phyloP scores from a whole-genome alignment of 1,140 invertebrate genomes.

The Lysiphlebus fabarum region DNA sequence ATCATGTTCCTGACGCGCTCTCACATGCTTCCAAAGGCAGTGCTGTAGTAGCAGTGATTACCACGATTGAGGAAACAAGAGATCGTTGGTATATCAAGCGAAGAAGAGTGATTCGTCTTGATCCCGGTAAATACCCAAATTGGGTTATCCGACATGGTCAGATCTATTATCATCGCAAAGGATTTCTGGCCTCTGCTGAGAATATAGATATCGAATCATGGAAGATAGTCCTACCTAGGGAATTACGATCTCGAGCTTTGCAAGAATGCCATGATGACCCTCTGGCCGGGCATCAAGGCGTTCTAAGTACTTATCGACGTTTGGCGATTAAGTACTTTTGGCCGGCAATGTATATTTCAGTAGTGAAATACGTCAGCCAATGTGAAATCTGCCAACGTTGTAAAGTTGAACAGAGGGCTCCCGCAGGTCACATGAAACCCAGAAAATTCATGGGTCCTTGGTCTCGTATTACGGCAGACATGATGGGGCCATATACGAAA shows the following conservation, averaged over 20 bases:
- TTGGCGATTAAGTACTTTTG: no score
- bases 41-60: neutral
- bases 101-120: neutral
- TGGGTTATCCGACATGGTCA: neutral
- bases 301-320: no score
- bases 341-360: no score
- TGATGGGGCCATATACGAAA: no score
- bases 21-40: slow-evolving; percentile 18
- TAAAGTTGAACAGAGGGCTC: no score
- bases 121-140: neutral
- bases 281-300: slow-evolving; percentile 17
- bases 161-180: neutral
- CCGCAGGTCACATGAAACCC: no score
- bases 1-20: slow-evolving; percentile 27
- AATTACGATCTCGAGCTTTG: neutral
- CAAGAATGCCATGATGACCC: slow-evolving; percentile 22
- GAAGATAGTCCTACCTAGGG: slow-evolving; percentile 19
- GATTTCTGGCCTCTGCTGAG: neutral
- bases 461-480: no score
- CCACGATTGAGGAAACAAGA: neutral
- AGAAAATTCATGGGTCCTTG: no score
- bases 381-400: no score
- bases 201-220: slow-evolving; percentile 13
- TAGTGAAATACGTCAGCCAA: no score
- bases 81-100: neutral